Conservation (phyloP, 2,113 vertebrate genomes). For the Hypocryptadius cinnamomeus region DNA sequence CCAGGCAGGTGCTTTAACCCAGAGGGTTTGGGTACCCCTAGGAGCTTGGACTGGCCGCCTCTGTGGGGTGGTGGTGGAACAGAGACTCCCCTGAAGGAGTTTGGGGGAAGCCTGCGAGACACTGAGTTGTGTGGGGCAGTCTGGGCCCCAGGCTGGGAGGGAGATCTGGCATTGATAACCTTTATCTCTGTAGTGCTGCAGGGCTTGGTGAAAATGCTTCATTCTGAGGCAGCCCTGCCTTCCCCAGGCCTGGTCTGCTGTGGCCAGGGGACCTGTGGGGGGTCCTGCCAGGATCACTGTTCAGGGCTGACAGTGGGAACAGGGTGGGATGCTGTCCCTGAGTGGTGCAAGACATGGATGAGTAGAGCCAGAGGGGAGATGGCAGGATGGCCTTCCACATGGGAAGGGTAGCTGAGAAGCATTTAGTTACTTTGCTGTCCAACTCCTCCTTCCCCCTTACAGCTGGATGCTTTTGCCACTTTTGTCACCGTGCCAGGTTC, state of each 20-base stretch:
- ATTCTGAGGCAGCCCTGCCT: neutral
- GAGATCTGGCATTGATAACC: neutral
- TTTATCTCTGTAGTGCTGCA: neutral
- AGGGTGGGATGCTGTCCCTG: neutral
- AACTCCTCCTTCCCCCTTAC: neutral
- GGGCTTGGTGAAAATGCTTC: neutral
- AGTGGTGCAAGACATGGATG: neutral
- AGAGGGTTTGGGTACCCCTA: neutral
- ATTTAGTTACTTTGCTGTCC: neutral
- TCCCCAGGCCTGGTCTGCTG: fast-evolving
- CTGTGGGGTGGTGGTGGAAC: neutral
- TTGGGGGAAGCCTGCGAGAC: neutral
- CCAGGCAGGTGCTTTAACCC: neutral
- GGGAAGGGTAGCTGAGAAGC: neutral
- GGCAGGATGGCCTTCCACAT: neutral
- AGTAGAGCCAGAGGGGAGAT: neutral
- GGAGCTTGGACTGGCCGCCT: neutral
- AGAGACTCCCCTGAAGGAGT: neutral
- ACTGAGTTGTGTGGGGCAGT: neutral
- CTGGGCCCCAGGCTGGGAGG: neutral
- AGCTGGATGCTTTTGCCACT: neutral
- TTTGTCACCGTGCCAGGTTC: neutral
- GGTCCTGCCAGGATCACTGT: neutral
- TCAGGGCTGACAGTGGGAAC: neutral
- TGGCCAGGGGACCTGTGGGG: fast-evolving